Percentiles rank a stretch among this genome's conserved stretches.
These are phyloP conservation scores for Urosaurus nigricauda DNA, from an alignment of 2,797 vertebrate species.

Conservation along the genomic window DNA sequence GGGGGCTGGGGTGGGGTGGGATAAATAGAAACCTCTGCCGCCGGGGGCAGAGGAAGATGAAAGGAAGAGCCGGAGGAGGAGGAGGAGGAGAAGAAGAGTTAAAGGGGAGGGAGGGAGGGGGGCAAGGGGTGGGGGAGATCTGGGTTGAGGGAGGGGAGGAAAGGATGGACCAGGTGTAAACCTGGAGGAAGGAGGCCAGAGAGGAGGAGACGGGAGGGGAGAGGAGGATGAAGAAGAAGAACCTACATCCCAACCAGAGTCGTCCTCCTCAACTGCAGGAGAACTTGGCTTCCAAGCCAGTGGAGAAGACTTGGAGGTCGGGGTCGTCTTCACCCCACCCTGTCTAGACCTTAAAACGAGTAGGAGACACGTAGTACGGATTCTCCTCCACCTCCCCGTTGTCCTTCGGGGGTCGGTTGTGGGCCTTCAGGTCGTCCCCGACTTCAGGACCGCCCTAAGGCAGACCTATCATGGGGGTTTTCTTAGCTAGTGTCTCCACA, in stretches of 20 bases:
- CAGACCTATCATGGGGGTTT: too few relatives aligned
- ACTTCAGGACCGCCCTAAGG: too few relatives aligned
- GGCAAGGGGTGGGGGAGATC: constrained; percentile 69
- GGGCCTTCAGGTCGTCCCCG: too few relatives aligned
- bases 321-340: constrained; percentile 34
- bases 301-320: constrained; percentile 66
- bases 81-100: constrained; percentile 80
- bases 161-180: constrained; percentile 80
- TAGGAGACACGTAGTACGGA: constrained; percentile 68
- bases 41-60: constrained; percentile 79
- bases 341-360: constrained; percentile 51
- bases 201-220: constrained; percentile 54
- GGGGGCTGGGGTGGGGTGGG: constrained; percentile 63
- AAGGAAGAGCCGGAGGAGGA: constrained; percentile 81
- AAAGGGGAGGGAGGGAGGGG: constrained; percentile 81
- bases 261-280: not conserved
- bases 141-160: not conserved
- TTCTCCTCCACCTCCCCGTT: constrained; percentile 9
- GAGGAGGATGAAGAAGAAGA: constrained; percentile 70
- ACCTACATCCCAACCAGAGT: constrained; percentile 51
- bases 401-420: too few relatives aligned
- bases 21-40: constrained; percentile 91
- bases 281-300: constrained; percentile 71
- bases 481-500: too few relatives aligned
- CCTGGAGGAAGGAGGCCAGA: too few relatives aligned